A percentile compares a stretch with the other conserved stretches of the same genome.
phyloP scores from a whole-genome alignment of 2,113 vertebrate species.

The Embiotoca jacksoni region DNA sequence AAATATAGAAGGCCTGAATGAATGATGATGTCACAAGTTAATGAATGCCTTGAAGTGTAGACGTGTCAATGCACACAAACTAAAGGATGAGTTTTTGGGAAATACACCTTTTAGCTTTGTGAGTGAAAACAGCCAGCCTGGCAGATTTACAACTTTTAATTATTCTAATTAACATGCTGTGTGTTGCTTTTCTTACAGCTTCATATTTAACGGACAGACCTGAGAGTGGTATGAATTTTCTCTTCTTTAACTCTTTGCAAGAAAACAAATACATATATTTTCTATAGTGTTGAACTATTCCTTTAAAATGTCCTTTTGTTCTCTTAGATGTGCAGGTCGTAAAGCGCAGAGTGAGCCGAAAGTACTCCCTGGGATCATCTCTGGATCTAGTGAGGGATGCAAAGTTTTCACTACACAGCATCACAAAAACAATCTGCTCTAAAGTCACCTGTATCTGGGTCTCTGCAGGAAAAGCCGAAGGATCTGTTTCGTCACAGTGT shows the following conservation, averaged over 20 bases:
- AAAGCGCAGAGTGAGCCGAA: conserved; percentile 62
- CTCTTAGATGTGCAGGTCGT: conserved; percentile 43
- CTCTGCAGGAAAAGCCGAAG: conserved; percentile 68
- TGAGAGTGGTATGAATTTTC: neutral
- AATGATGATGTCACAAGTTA: too few species aligned
- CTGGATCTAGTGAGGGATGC: conserved; percentile 71
- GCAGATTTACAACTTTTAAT: neutral
- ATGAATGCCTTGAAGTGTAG: neutral
- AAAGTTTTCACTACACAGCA: neutral
- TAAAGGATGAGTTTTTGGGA: neutral
- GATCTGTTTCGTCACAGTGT: conserved; percentile 83
- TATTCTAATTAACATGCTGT: neutral
- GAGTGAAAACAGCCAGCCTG: too few species aligned
- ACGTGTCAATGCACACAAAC: neutral
- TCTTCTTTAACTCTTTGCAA: conserved; percentile 4
- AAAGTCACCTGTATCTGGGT: neutral
- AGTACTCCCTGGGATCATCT: conserved; percentile 75
- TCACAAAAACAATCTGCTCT: neutral
- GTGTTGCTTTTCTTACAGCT: neutral
- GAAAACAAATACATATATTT: neutral
- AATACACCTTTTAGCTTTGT: too few species aligned
- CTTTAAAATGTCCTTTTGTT: neutral
- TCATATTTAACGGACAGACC: conserved; percentile 11
- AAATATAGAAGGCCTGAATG: neutral
- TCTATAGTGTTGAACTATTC: neutral